A percentile compares a stretch with the other conserved stretches of the same genome.
These are phyloP conservation scores for Ciona savignyi DNA, from an alignment of 23 tunicate genomes.

Conservation along the genomic window DNA sequence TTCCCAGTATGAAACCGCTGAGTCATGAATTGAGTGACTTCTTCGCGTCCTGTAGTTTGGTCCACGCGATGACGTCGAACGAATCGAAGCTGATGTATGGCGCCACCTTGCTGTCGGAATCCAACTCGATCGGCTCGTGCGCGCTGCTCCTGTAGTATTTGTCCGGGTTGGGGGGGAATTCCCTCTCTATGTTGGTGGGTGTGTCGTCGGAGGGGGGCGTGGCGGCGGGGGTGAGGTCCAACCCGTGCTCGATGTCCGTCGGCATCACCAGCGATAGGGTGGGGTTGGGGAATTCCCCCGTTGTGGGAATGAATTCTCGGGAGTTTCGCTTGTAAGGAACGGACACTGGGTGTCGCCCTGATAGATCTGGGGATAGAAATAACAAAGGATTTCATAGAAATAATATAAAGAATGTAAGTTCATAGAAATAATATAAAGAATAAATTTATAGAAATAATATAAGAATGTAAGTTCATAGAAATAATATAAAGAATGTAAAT, in stretches of 20 bases:
- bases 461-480: no score
- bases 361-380: slow-evolving; percentile 1
- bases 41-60: slow-evolving; percentile 14
- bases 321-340: slow-evolving; percentile 43
- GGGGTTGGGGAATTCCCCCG: not conserved
- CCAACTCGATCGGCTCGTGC: slow-evolving; percentile 47
- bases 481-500: no score
- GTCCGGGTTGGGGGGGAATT: slow-evolving; percentile 1
- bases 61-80: slow-evolving; percentile 62
- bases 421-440: no score
- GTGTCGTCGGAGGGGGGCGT: slow-evolving; percentile 63
- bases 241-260: not conserved
- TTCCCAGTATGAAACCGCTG: no score
- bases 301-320: slow-evolving; percentile 4
- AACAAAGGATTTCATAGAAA: no score
- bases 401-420: no score
- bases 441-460: no score
- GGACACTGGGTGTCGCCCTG: slow-evolving; percentile 48
- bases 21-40: not conserved
- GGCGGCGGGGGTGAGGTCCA: slow-evolving; percentile 1
- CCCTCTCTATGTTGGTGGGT: slow-evolving; percentile 37
- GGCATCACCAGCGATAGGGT: slow-evolving; percentile 56
- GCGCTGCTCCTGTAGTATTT: slow-evolving; percentile 12
- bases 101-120: slow-evolving; percentile 40
- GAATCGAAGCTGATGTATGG: slow-evolving; percentile 67